Base-by-base conservation (phyloP, 2,888 invertebrate genomes). In the Subacronicta megacephala region DNA sequence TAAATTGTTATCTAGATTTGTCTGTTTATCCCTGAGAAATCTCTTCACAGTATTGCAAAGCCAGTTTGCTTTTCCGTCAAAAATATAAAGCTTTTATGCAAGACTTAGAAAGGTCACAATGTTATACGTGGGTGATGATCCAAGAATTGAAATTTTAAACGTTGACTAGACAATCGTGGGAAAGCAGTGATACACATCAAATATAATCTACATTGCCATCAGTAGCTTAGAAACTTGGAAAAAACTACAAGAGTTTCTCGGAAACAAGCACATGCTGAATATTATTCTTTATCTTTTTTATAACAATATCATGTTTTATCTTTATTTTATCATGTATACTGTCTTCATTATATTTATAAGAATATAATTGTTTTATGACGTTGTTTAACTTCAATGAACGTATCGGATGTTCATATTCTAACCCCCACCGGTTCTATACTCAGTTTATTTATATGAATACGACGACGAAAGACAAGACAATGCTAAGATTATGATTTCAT, bases 171-270 rank as follows among this genome's bases (percentile, higher is more conserved):
- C 64, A 57, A 59, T 71, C 75, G 75, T 75, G 75, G 74, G 75
- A 75, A 76, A 65, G 61, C 35, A 51, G 15, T 50, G 62, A 63
- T 75, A 75, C 33, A 51, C 56, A 73, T 75, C 71, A 71, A 54
- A 47, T 17, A 23, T n/a, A 47, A 40, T 73, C 77, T 60, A 45
- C 61, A 62, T 46, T 65, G 52, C 56, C 55, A 75, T 73, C 74
- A 60, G 38, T 35, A 47, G 31, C 49, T 64, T 49, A 61, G 43
- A 50, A 57, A 55, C 50, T 44, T 37, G 49, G 47, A 58, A 58
- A 55, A 44, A 63, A 61, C 16, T 44, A n/a, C n/a, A 45, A 41
- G 33, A 52, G 40, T 18, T 73, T 67, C 57, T 57, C 6, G 55
- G 60, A 62, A 70, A 37, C 6, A 18, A 55, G 16, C 36, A 26